phyloP scores from a whole-genome alignment of 2,797 vertebrate species.

The Urosaurus nigricauda region DNA sequence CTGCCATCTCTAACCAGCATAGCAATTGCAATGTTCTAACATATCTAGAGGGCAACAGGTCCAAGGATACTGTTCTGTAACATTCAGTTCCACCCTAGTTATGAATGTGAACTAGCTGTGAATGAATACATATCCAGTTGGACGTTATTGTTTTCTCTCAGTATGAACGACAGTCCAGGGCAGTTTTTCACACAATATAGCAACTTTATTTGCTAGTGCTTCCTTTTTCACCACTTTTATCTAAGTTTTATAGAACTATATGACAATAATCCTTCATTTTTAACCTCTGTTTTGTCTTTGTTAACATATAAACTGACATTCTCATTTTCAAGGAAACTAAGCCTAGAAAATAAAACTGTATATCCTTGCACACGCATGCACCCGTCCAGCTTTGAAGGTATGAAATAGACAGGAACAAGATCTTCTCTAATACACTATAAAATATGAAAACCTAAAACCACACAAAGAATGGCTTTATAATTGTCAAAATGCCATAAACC shows the following conservation, averaged over 20 bases:
- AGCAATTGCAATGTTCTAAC: too few relatives aligned
- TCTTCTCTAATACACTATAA: constrained; percentile 57
- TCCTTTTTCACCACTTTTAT: neutral
- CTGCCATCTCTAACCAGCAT: too few relatives aligned
- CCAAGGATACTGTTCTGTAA: too few relatives aligned
- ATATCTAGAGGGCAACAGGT: too few relatives aligned
- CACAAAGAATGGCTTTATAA: constrained; percentile 20
- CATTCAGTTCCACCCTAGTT: too few relatives aligned
- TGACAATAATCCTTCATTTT: neutral
- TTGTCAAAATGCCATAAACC: constrained; percentile 33
- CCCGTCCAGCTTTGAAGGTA: constrained; percentile 42
- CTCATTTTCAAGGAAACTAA: constrained; percentile 60
- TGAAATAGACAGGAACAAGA: constrained; percentile 51
- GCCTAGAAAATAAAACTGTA: constrained; percentile 39
- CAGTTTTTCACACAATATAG: neutral
- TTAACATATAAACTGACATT: constrained; percentile 26
- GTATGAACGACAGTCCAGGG: too few relatives aligned
- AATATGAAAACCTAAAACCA: constrained; percentile 34
- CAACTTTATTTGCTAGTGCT: neutral
- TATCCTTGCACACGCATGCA: neutral
- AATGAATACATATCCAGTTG: too few relatives aligned
- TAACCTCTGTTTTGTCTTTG: neutral
- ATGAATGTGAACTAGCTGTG: too few relatives aligned
- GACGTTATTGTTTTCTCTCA: too few relatives aligned
- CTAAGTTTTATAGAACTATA: neutral